These are phyloP conservation scores for Siphlonurus alternatus DNA, from an alignment of 2,888 invertebrate genomes.

Conservation along the genomic window DNA sequence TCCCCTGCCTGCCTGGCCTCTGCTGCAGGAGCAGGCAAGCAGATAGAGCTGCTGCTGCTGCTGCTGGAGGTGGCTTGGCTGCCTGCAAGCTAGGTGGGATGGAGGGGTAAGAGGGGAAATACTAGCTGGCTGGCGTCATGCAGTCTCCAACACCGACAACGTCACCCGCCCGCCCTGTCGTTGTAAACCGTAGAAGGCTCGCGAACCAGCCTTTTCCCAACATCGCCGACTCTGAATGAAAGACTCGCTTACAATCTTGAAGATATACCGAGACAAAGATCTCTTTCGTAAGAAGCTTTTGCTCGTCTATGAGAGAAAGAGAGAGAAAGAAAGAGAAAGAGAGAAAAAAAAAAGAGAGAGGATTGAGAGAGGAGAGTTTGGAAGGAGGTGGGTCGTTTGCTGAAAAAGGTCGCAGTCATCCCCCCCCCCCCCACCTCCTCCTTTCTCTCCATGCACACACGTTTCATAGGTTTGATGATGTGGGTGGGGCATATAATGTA, in stretches of 20 bases:
- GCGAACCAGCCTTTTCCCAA: not conserved
- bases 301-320: not conserved
- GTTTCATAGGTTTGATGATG: too few relatives aligned
- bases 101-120: slow-evolving; percentile 7
- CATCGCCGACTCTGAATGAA: not conserved
- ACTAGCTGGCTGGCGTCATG: slow-evolving; percentile 4
- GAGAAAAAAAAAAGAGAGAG: not conserved
- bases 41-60: not conserved
- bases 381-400: not conserved
- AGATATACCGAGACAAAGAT: not conserved
- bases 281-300: not conserved
- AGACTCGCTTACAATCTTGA: not conserved
- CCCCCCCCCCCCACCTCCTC: not conserved
- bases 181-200: not conserved
- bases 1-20: not conserved
- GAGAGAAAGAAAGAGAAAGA: not conserved
- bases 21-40: not conserved
- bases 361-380: not conserved
- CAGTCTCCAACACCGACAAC: too few relatives aligned
- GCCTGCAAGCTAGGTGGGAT: too few relatives aligned
- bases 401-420: not conserved
- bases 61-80: slow-evolving; percentile 5
- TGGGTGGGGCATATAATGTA: not conserved
- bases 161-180: not conserved
- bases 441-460: not conserved